A percentile compares a stretch with the other conserved stretches of the same genome.
phyloP scores from a whole-genome alignment of 1,140 invertebrate genomes.

The Drosophila ohnishii region DNA sequence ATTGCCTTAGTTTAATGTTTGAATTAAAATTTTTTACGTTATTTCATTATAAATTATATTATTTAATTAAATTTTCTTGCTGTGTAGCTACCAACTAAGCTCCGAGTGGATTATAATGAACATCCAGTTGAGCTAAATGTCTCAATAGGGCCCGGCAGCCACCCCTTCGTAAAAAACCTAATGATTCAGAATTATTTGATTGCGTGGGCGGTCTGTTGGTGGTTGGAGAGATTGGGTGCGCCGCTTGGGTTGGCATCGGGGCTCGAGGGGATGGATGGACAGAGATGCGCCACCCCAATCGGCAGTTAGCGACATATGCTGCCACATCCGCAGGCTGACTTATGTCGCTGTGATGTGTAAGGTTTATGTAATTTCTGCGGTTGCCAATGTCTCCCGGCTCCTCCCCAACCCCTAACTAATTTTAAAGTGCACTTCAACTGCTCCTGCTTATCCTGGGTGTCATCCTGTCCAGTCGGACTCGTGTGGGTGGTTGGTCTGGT shows the following conservation, averaged over 20 bases:
- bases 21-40: too few relatives aligned
- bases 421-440: constrained; percentile 56
- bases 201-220: constrained; percentile 79
- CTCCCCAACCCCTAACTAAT: constrained; percentile 35
- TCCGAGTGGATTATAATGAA: constrained; percentile 80
- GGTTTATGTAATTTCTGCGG: constrained; percentile 81
- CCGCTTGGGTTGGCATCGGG: background rate
- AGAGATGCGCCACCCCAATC: constrained; percentile 45
- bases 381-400: constrained; percentile 56
- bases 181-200: constrained; percentile 81
- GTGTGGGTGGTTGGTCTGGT: constrained; percentile 18
- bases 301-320: constrained; percentile 78
- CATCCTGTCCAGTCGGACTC: background rate
- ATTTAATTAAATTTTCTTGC: background rate
- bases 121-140: constrained; percentile 78
- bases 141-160: constrained; percentile 59
- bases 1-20: too few relatives aligned
- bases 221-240: constrained; percentile 36
- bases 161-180: constrained; percentile 65
- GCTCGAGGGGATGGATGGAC: background rate
- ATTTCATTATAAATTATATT: background rate
- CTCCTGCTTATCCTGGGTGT: constrained; percentile 15
- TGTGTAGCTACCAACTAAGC: constrained; percentile 25
- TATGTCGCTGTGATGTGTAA: constrained; percentile 82
- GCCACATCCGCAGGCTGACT: constrained; percentile 71